Conservation (phyloP, 2,113 vertebrate genomes). For the Sminthopsis crassicaudata region DNA sequence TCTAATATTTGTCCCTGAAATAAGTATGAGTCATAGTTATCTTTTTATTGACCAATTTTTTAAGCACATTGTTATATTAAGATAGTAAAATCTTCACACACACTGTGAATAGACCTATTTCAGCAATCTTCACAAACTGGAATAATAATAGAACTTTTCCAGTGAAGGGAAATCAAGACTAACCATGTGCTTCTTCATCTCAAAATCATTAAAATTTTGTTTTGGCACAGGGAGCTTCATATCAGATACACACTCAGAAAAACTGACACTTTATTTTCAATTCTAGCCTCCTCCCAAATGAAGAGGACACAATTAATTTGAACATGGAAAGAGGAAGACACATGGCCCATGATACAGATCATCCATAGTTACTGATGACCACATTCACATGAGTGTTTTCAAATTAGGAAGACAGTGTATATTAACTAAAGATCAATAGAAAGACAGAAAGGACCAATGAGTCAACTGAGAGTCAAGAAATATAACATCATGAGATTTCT, state of each 20-base stretch:
- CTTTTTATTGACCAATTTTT: constrained; percentile 57
- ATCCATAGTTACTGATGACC: constrained; percentile 38
- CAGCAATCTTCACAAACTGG: constrained; percentile 17
- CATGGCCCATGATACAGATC: not conserved
- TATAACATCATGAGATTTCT: not conserved
- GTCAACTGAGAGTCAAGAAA: constrained; percentile 7
- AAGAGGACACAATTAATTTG: not conserved
- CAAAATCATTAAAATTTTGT: constrained; percentile 23
- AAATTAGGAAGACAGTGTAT: constrained; percentile 15
- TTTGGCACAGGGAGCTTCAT: constrained; percentile 17
- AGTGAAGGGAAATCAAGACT: constrained; percentile 19
- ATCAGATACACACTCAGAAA: not conserved
- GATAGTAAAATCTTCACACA: constrained; percentile 22
- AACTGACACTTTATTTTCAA: constrained; percentile 13
- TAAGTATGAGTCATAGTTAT: constrained; percentile 21
- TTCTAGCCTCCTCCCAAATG: not conserved
- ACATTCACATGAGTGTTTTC: constrained; percentile 14
- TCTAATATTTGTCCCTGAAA: constrained; percentile 66
- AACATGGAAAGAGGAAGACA: not conserved
- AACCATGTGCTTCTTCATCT: constrained; percentile 4
- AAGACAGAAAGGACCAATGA: constrained; percentile 5
- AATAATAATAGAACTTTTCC: not conserved
- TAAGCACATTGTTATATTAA: not conserved
- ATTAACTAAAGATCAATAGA: not conserved
- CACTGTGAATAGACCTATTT: constrained; percentile 6